A percentile compares a stretch with the other conserved stretches of the same genome.
These are phyloP conservation scores for Prolemur simus DNA, from an alignment of 2,113 vertebrate species.

Conservation along the genomic window DNA sequence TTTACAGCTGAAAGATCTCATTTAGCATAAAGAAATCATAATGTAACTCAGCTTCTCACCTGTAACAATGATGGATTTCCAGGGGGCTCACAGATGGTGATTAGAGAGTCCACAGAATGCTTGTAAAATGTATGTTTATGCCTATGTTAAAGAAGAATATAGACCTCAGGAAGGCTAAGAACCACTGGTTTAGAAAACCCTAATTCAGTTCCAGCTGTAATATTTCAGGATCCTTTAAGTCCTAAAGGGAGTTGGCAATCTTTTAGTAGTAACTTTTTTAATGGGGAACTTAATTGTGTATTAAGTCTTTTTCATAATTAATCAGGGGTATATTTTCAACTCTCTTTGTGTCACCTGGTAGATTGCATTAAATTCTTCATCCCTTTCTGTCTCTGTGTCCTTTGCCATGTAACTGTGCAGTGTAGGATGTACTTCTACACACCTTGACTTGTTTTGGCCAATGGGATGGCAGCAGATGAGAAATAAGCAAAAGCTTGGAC, in stretches of 20 bases:
- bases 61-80: neutral
- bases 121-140: neutral
- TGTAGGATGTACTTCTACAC: neutral
- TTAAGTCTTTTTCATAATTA: neutral
- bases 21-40: neutral
- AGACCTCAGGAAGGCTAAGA: neutral
- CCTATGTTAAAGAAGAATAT: neutral
- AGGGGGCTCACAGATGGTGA: neutral
- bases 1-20: neutral
- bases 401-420: neutral
- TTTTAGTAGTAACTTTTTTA: neutral
- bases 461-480: neutral
- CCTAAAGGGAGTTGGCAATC: neutral
- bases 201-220: neutral
- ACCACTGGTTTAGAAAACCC: neutral
- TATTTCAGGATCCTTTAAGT: neutral
- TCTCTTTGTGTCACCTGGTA: neutral
- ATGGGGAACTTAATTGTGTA: neutral
- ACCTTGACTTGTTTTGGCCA: neutral
- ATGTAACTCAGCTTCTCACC: neutral
- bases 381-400: neutral
- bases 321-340: neutral
- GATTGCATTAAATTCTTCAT: neutral
- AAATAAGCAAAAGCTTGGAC: neutral
- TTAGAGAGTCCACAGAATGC: neutral